Percentiles rank a stretch among this genome's conserved stretches.
Conservation (phyloP, 2,113 vertebrate species). For the Zosterops lateralis region DNA sequence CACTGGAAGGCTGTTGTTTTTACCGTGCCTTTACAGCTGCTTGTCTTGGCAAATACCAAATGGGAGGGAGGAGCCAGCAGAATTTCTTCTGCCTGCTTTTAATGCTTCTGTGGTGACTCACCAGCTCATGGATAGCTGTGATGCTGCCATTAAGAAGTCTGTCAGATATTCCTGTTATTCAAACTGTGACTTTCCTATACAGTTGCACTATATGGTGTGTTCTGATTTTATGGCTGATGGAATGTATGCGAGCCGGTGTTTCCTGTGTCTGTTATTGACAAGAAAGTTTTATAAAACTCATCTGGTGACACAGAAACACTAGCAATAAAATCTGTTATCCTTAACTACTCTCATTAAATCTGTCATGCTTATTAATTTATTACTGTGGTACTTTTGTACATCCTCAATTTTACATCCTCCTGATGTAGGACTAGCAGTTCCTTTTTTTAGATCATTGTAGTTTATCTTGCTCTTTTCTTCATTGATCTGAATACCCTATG, state of each 20-base stretch:
- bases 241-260: neutral
- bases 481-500: neutral
- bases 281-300: neutral
- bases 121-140: neutral
- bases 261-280: neutral
- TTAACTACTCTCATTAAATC: neutral
- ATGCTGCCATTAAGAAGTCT: neutral
- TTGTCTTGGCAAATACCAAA: neutral
- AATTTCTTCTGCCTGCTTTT: neutral
- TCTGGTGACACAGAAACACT: neutral
- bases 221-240: neutral
- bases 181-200: neutral
- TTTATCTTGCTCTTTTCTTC: neutral
- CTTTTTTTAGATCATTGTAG: neutral
- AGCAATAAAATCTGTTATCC: neutral
- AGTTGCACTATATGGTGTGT: neutral
- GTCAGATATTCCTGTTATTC: neutral
- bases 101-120: neutral
- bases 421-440: neutral
- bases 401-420: neutral
- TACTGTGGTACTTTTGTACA: neutral
- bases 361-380: neutral
- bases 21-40: accelerated
- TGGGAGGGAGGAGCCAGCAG: neutral
- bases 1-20: neutral